Evolutionary conservation across 2,113 vertebrate species (phyloP), one percentile per base, ranked within the genome.

Genomic region (Bubo blakistoni): DNA sequence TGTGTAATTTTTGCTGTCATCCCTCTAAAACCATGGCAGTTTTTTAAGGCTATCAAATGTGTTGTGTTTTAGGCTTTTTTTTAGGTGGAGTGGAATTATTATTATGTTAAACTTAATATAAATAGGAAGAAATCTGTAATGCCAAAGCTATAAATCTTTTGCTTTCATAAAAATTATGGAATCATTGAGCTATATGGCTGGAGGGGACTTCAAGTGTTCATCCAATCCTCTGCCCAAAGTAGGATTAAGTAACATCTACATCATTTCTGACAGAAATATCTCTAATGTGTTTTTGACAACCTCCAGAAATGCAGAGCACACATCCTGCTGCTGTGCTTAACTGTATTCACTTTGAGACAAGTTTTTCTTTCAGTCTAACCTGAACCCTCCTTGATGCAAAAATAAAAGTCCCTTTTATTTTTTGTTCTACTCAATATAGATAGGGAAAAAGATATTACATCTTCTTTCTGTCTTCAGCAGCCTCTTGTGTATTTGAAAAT

Each of bases 261-360:
- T 97, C 38, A 96, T 92, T 96, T 89, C 63, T 96, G 91, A 95
- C 95, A 96, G 83, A 96, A 96, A 92, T 92, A 62, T 94, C 91
- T 95, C 82, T 94, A 91, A 95, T 84, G 86, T 96, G 94, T 96
- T 95, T 96, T 92, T 96, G 89, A 97, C 94, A 91, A 76, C 89
- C 73, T 96, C 89, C 94, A 97, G 91, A 96, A 96, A 96, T 71
- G 65, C 57, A 94, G 61, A 67, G 70, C 81, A 67, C 57, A 57
- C 36, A 74, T 96, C 86, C 77, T 84, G 34, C 71, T 94, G 40
- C 86, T 83, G 55, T 74, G 18, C 47, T 88, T 86, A 70, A 86
- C 38, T 71, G 32, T 47, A 40, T 46, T 71, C 26, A 27, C 42
- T 92, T 81, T 27, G 81, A 91, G 44, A 40, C 32, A 89, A 52